A percentile compares a stretch with the other conserved stretches of the same genome.
Evolutionary conservation across 2,797 vertebrate genomes (phyloP).

Genomic region (Pampus argenteus): DNA sequence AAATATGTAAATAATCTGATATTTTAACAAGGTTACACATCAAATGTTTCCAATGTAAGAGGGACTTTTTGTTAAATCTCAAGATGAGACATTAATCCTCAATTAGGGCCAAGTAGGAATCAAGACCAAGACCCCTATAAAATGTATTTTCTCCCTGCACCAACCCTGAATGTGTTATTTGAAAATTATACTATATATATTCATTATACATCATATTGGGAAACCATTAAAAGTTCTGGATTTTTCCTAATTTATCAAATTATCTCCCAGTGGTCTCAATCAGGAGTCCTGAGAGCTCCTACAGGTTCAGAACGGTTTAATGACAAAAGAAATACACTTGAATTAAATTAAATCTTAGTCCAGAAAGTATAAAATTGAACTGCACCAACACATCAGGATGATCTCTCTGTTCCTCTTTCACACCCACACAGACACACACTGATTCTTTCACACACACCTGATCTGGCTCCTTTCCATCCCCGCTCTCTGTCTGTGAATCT

Average conservation of each 20-base stretch:
- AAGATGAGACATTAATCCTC: no score
- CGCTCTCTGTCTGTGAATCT: slow-evolving; percentile 24
- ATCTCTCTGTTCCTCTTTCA: neutral
- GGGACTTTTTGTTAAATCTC: no score
- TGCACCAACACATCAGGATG: neutral
- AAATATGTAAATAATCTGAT: slow-evolving; percentile 31
- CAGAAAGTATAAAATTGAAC: slow-evolving; percentile 11
- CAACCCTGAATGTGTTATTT: neutral
- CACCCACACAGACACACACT: neutral
- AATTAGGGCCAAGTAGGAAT: no score
- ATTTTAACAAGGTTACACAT: no score
- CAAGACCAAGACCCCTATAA: neutral
- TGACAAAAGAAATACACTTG: neutral
- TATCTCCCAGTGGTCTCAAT: no score
- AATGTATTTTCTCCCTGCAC: neutral
- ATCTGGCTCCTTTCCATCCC: neutral
- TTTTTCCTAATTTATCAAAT: no score
- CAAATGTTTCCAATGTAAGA: neutral
- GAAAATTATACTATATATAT: no score
- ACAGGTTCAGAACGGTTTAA: no score
- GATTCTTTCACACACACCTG: slow-evolving; percentile 1
- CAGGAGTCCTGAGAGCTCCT: no score
- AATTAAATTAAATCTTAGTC: neutral
- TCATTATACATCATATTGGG: no score
- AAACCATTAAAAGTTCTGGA: no score